These are phyloP conservation scores for Lepidochrysops patricia DNA, from an alignment of 2,888 invertebrate genomes.

Conservation along the genomic window DNA sequence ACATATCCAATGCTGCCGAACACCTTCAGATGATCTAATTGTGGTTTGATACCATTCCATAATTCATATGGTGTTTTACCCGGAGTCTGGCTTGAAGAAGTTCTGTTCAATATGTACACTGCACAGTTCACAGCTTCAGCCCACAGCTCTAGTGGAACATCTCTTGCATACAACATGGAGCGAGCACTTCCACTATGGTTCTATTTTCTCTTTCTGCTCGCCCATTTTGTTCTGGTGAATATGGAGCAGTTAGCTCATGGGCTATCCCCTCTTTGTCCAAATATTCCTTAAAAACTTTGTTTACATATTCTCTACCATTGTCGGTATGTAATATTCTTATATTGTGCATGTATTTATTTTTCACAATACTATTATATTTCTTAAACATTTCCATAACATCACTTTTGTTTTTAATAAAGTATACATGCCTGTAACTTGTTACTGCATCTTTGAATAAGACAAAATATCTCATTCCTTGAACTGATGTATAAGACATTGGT, in stretches of 20 bases:
- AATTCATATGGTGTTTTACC: not conserved
- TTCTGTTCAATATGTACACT: not conserved
- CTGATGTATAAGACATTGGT: slow-evolving; percentile 7
- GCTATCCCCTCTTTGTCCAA: not conserved
- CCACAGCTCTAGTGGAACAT: not conserved
- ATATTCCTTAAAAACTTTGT: not conserved
- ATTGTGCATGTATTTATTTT: slow-evolving; percentile 17
- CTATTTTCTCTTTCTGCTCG: not conserved
- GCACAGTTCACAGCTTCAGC: not conserved
- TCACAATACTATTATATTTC: slow-evolving; percentile 21
- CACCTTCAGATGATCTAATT: not conserved
- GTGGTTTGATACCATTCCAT: not conserved
- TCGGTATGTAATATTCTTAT: not conserved
- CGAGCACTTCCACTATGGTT: not conserved
- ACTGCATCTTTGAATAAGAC: slow-evolving; percentile 26
- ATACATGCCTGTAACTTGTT: slow-evolving; percentile 25
- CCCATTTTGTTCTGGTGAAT: not conserved
- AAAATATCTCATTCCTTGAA: slow-evolving; percentile 20
- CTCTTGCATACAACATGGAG: not conserved
- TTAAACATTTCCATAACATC: slow-evolving; percentile 24
- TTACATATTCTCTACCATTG: not conserved
- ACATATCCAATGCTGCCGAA: not conserved
- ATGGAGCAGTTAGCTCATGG: not conserved
- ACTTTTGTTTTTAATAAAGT: slow-evolving; percentile 24
- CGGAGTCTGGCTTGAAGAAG: not conserved